These are phyloP conservation scores for Philaenus spumarius DNA, from an alignment of 1,140 invertebrate genomes.

Conservation along the genomic window DNA sequence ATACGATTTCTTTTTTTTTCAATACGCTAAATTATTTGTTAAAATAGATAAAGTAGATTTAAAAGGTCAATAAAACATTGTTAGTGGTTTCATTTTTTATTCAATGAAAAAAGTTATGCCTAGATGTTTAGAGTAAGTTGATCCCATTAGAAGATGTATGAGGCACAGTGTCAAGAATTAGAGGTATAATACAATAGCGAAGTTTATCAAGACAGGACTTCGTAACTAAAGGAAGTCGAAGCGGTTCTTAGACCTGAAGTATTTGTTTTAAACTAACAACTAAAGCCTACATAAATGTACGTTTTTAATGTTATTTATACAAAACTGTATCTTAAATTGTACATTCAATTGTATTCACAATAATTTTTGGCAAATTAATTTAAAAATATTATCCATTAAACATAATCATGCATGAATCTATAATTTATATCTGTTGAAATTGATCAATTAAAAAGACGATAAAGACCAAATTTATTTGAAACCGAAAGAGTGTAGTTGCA, in stretches of 20 bases:
- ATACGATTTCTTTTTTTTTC: not conserved
- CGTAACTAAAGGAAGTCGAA: not conserved
- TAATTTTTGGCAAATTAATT: too few species aligned
- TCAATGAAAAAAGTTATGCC: constrained; percentile 3
- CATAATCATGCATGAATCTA: too few species aligned
- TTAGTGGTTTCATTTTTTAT: constrained; percentile 3
- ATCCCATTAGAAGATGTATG: constrained; percentile 9
- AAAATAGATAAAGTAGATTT: constrained; percentile 10
- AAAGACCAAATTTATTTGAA: too few species aligned
- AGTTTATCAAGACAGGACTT: not conserved
- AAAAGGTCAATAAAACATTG: constrained; percentile 8
- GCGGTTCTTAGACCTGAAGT: not conserved
- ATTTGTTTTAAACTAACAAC: not conserved
- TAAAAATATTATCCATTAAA: too few species aligned
- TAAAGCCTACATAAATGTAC: not conserved
- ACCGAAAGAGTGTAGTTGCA: too few species aligned
- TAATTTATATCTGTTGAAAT: too few species aligned
- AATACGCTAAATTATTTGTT: constrained; percentile 8
- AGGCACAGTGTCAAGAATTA: constrained; percentile 9
- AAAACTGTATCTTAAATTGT: too few species aligned
- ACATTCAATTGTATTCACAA: too few species aligned
- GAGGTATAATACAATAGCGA: constrained; percentile 6
- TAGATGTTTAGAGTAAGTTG: constrained; percentile 17
- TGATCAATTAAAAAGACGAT: too few species aligned
- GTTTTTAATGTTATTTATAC: not conserved